phyloP scores from a whole-genome alignment of 2,113 vertebrate genomes.

The Dicaeum eximium region DNA sequence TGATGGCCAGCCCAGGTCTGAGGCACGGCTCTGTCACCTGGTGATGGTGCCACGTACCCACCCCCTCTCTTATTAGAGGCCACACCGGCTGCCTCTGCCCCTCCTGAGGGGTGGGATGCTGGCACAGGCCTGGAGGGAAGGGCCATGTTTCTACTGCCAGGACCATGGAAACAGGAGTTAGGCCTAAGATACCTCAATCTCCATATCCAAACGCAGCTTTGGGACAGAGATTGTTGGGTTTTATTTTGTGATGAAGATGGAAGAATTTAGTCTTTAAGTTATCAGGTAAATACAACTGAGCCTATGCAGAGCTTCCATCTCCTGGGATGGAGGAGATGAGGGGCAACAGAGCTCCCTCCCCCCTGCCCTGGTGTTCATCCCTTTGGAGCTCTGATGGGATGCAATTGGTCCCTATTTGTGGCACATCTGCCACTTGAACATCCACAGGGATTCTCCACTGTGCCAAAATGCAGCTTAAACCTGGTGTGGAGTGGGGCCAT shows the following conservation, averaged over 20 bases:
- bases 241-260: background rate
- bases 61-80: background rate
- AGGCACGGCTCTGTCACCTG: background rate
- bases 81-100: background rate
- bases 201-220: background rate
- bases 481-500: background rate
- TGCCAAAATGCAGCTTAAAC: background rate
- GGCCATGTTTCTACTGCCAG: background rate
- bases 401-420: background rate
- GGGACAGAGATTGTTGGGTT: background rate
- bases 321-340: background rate
- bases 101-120: background rate
- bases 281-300: background rate
- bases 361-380: accelerated
- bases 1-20: background rate
- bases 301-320: background rate
- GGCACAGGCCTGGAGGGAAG: background rate
- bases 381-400: background rate
- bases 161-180: background rate
- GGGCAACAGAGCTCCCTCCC: background rate
- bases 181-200: background rate
- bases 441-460: background rate
- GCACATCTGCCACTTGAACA: background rate
- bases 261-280: background rate
- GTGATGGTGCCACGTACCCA: background rate